Base-by-base conservation (phyloP, 2,888 invertebrate genomes). In the Ischnura elegans region DNA sequence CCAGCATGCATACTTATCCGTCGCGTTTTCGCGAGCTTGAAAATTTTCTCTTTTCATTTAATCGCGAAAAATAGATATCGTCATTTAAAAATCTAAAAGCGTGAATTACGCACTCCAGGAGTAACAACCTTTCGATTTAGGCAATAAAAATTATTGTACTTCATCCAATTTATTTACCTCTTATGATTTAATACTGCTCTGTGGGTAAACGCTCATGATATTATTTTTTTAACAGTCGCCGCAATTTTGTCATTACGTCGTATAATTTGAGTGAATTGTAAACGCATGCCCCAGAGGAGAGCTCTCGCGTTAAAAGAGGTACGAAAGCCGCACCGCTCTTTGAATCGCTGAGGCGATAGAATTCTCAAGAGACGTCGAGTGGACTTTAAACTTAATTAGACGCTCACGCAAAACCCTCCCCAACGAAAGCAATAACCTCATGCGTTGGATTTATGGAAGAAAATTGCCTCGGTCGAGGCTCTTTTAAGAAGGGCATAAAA, bases 321-420 rank as follows among this genome's bases (percentile, higher is more conserved):
- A 36, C 76, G 36, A 36, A 36, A 10, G 10, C 76, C 29, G 36
- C 29, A 36, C 8, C 29, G 36, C 29, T 76, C 76, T 76, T 76
- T 36, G 76, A 76, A 76, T 76, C 29, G 76, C 76, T 76, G 76
- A 76, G 29, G 76, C 76, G 76, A 36, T 76, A 36, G 36, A 76
- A 76, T 76, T 76, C 76, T 76, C 36, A 25, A n/a, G 1, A 76
- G 76, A 0, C 29, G 36, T 76, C 36, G 76, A 36, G 76, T 76
- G 76, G 76, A 76, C 76, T 76, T 36, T 76, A 76, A 76, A 36
- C 76, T 76, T 76, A 76, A 76, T 76, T 76, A 36, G 76, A 76
- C 29, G 29, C 76, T 76, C 76, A 36, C 29, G 76, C 76, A 36
- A 76, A 76, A 29, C 76, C 36, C 61, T 36, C 76, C 76, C 76